Percentiles rank a stretch among this genome's conserved stretches.
Evolutionary conservation across 2,797 vertebrate genomes (phyloP).

Genomic region (Xiphophorus birchmanni): DNA sequence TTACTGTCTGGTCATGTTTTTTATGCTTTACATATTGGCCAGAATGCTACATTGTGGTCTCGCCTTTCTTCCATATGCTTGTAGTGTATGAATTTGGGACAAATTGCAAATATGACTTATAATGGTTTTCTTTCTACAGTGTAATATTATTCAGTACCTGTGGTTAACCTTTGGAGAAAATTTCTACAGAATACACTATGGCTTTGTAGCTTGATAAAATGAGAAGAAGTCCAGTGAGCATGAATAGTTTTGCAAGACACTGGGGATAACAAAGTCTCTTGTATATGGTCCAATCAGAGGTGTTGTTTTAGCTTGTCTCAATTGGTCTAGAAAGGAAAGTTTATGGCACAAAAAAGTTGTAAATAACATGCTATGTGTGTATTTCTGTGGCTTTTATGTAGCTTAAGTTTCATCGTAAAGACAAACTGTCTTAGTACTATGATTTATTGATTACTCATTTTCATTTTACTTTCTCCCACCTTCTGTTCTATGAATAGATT

Average conservation of each 20-base stretch:
- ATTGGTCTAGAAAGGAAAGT: not conserved
- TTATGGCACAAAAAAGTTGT: not conserved
- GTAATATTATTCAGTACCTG: not conserved
- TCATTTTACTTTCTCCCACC: not conserved
- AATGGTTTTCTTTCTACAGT: not conserved
- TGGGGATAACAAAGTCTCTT: not conserved
- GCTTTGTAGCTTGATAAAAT: not conserved
- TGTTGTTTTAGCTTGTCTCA: not conserved
- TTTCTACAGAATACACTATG: not conserved
- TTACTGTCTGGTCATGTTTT: not conserved
- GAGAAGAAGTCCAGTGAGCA: not conserved
- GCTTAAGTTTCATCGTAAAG: not conserved
- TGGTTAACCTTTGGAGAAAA: not conserved
- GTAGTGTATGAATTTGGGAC: not conserved
- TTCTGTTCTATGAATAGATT: not conserved
- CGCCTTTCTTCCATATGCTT: not conserved
- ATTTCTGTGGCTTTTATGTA: not conserved
- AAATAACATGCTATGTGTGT: not conserved
- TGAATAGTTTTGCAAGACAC: not conserved
- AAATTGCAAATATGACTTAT: not conserved
- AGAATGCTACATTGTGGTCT: not conserved
- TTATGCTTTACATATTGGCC: not conserved
- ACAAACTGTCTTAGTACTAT: slow-evolving; percentile 2
- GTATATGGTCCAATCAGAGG: not conserved
- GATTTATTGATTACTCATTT: slow-evolving; percentile 1